phyloP scores from a whole-genome alignment of 2,797 vertebrate species.

The Gymnocypris eckloni region DNA sequence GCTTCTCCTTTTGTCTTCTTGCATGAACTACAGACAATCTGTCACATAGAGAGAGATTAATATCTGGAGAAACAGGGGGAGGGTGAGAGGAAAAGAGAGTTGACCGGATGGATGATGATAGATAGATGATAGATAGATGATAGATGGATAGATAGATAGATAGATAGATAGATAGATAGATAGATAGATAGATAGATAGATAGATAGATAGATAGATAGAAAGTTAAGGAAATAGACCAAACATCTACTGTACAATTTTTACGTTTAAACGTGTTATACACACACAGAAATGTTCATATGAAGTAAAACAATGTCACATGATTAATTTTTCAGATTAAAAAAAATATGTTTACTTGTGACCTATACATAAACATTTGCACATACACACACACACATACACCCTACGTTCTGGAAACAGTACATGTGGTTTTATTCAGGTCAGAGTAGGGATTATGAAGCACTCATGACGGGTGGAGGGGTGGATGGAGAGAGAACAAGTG shows the following conservation, averaged over 20 bases:
- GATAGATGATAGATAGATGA: neutral
- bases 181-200: neutral
- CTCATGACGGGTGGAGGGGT: slow-evolving; percentile 10
- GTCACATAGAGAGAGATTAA: slow-evolving; percentile 48
- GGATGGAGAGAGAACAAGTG: neutral
- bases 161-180: neutral
- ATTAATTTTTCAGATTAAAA: neutral
- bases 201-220: slow-evolving; percentile 5
- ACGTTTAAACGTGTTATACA: neutral
- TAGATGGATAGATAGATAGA: neutral
- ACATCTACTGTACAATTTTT: neutral
- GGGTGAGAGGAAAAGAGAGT: slow-evolving; percentile 13
- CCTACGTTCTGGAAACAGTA: slow-evolving; percentile 43
- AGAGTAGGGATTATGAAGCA: slow-evolving; percentile 62
- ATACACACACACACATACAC: neutral
- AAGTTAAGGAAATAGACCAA: neutral
- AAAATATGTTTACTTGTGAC: slow-evolving; percentile 6
- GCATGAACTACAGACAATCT: slow-evolving; percentile 50
- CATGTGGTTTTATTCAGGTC: slow-evolving; percentile 63
- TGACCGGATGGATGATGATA: neutral
- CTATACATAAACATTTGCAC: slow-evolving; percentile 13
- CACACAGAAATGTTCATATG: neutral
- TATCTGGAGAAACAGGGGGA: slow-evolving; percentile 44
- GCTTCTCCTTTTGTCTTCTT: slow-evolving; percentile 47
- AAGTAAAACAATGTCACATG: neutral